Conservation (phyloP, 2,797 vertebrate species). For the Dryobates pubescens region DNA sequence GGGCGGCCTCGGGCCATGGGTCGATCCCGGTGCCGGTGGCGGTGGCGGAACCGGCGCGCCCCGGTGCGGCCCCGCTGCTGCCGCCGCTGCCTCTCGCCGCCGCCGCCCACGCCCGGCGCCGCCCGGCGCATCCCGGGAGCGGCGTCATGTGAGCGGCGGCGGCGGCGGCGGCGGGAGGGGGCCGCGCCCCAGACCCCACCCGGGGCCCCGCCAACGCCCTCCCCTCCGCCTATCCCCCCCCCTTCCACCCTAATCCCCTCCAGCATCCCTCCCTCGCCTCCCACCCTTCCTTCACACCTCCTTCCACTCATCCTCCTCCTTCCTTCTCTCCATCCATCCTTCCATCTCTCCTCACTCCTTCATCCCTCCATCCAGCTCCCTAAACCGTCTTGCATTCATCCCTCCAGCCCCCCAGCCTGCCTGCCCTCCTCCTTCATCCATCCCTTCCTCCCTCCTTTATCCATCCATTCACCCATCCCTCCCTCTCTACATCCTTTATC, state of each 20-base stretch:
- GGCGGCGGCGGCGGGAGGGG: background rate
- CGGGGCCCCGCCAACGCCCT: background rate
- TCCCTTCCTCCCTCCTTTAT: background rate
- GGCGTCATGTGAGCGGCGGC: conserved; percentile 10
- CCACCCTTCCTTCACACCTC: background rate
- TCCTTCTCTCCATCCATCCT: background rate
- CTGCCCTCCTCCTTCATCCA: background rate
- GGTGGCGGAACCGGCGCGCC: background rate
- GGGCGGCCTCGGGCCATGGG: background rate
- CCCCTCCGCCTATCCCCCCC: background rate
- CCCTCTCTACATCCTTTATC: background rate
- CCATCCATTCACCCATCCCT: background rate
- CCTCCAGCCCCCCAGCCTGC: background rate
- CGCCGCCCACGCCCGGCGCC: conserved; percentile 18
- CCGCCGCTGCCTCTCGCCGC: background rate
- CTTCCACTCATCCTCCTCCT: background rate
- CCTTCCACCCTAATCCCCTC: background rate
- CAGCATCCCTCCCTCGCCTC: background rate
- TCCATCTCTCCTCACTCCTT: background rate
- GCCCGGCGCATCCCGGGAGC: conserved; percentile 28
- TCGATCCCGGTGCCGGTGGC: background rate
- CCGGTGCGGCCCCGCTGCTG: background rate
- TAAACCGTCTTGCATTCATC: too few relatives aligned
- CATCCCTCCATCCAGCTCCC: background rate
- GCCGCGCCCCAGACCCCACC: background rate